Evolutionary conservation across 2,113 vertebrate genomes (phyloP), one percentile per base, ranked within the genome.

Genomic region (Progne subis): DNA sequence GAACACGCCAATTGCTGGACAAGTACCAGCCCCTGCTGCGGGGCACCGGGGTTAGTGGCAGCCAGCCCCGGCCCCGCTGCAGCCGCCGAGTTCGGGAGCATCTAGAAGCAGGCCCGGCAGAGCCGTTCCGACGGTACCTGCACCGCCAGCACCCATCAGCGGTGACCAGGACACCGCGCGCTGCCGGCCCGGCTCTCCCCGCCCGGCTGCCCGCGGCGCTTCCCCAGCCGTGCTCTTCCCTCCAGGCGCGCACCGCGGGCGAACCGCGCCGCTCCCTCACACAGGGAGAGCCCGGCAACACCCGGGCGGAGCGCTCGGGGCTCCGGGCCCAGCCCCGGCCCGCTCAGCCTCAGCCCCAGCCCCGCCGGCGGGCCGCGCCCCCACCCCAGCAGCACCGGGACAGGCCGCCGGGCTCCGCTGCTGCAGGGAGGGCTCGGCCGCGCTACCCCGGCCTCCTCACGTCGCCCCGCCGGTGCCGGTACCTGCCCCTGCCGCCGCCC

Each of bases 1-100:
- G 13, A 1, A 17, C 25, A 1, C 6, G 18, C 31, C 56, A 20
- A 1, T 8, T 2, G 21, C 61, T 2, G 26, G 12, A 28, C 67
- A 12, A 2, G 11, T 0, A 10, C 5, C 61, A 37, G 21, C 6
- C 34, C 14, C 50, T 10, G 70, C 83, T 6, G 18, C 5, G 2
- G 4, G 44, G 39, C 39, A 14, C 24, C 6, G 20, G 13, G 25
- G 6, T 15, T 18, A 25, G 21, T 8, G 55, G 61, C 83, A 20
- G 69, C 50, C 70, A 12, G 43, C 50, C 6, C 32, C 57, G 21
- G 34, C 34, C 26, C 49, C 39, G 8, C 41, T 18, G 28, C 49
- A 28, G 49, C 41, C 26, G 31, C 61, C 26, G 53, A 25, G n/a
- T 18, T 11, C 9, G 32, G 49, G 37, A 28, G 61, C 49, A 44